These are phyloP conservation scores for Petrocephalus sullivani DNA, from an alignment of 2,797 vertebrate genomes.

Conservation along the genomic window DNA sequence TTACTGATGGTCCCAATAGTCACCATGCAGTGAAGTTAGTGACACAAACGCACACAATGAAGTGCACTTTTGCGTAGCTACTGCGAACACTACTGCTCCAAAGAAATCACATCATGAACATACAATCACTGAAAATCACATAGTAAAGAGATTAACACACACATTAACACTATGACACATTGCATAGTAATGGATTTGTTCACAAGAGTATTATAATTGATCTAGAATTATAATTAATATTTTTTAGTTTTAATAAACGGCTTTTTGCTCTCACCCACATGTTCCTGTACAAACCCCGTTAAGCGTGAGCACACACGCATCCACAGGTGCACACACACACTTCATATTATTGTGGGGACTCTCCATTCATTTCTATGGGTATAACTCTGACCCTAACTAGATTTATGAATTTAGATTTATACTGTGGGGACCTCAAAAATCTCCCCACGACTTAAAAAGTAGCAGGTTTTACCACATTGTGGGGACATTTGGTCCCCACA, in stretches of 20 bases:
- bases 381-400: neutral
- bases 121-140: neutral
- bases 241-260: neutral
- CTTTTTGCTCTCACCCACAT: neutral
- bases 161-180: neutral
- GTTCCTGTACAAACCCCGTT: neutral
- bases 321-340: neutral
- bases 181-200: conserved; percentile 8
- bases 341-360: neutral
- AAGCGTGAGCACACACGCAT: too few relatives aligned
- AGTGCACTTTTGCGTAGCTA: neutral
- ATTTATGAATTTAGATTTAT: neutral
- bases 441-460: neutral
- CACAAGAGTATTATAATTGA: conserved; percentile 4
- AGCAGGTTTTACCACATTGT: neutral
- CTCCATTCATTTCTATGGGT: neutral
- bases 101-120: neutral
- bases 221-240: neutral
- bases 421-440: neutral
- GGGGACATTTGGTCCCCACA: neutral
- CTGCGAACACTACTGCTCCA: conserved; percentile 11
- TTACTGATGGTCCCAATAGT: neutral
- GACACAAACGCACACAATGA: neutral
- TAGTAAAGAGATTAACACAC: neutral
- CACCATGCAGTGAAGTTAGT: neutral